phyloP scores from a whole-genome alignment of 2,888 invertebrate genomes.

The Pegoplata infirma region DNA sequence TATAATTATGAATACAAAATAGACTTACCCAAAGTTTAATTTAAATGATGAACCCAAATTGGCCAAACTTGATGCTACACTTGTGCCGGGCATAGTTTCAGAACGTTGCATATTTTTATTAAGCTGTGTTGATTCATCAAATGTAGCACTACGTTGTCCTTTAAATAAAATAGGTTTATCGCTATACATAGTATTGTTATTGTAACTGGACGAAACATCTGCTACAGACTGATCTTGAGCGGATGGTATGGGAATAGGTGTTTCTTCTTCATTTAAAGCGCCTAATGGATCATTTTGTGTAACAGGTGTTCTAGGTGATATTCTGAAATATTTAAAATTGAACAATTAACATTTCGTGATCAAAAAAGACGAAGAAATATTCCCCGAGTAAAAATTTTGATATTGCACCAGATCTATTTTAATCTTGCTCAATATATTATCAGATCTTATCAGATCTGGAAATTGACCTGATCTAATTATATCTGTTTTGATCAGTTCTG shows the following conservation, averaged over 20 bases:
- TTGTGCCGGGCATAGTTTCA: constrained; percentile 86
- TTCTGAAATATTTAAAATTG: too few species aligned
- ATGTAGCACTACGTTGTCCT: constrained; percentile 80
- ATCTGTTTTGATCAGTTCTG: too few species aligned
- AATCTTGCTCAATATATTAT: too few species aligned
- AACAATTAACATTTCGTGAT: too few species aligned
- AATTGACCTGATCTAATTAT: too few species aligned
- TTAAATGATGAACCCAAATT: constrained; percentile 90
- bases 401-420: too few species aligned
- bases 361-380: too few species aligned
- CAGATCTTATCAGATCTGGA: too few species aligned
- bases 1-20: neutral
- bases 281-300: constrained; percentile 95
- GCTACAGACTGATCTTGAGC: constrained; percentile 60
- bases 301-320: constrained; percentile 89
- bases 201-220: constrained; percentile 44
- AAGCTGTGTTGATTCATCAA: constrained; percentile 80
- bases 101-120: constrained; percentile 82
- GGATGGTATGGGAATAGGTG: constrained; percentile 43
- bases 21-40: constrained; percentile 88
- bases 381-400: too few species aligned
- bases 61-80: constrained; percentile 87
- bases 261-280: constrained; percentile 81
- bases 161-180: constrained; percentile 86
- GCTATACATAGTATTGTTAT: constrained; percentile 78